Evolutionary conservation across 2,797 vertebrate genomes (phyloP).

Genomic region (Oophaga sylvatica): DNA sequence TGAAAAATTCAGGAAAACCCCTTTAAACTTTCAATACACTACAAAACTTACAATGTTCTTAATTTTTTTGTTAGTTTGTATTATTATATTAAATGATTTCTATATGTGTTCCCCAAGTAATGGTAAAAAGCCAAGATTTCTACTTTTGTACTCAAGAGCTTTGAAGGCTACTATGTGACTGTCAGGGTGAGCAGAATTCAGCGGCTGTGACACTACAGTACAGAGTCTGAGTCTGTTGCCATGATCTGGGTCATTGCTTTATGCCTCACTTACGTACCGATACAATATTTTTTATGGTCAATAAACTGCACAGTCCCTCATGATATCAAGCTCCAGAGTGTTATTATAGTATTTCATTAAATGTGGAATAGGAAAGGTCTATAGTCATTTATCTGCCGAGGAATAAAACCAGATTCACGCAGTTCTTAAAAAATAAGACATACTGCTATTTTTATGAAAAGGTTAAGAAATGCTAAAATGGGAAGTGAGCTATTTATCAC

Average conservation of each 20-base stretch:
- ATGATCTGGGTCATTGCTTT: slow-evolving; percentile 57
- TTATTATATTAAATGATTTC: not conserved
- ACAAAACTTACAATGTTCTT: not conserved
- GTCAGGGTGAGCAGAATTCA: slow-evolving; percentile 6
- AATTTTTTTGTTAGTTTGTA: not conserved
- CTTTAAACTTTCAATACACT: too few relatives aligned
- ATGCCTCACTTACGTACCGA: slow-evolving; percentile 33
- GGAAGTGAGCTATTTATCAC: not conserved
- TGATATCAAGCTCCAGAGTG: slow-evolving; percentile 43
- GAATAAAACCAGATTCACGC: not conserved
- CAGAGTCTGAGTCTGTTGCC: slow-evolving; percentile 14
- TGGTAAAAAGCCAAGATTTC: not conserved
- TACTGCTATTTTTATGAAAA: not conserved
- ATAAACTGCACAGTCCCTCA: slow-evolving; percentile 53
- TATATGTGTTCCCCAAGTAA: not conserved
- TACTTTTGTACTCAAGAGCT: not conserved
- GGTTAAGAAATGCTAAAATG: not conserved
- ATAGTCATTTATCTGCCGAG: slow-evolving; percentile 28
- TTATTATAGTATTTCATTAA: slow-evolving; percentile 54
- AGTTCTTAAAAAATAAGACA: not conserved
- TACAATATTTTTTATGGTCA: slow-evolving; percentile 54
- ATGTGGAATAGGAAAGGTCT: slow-evolving; percentile 36
- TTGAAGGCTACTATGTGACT: slow-evolving; percentile 5
- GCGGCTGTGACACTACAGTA: slow-evolving; percentile 3
- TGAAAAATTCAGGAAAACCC: too few relatives aligned